Base-by-base conservation (phyloP, 2,888 invertebrate genomes). In the Dione vanillae region DNA sequence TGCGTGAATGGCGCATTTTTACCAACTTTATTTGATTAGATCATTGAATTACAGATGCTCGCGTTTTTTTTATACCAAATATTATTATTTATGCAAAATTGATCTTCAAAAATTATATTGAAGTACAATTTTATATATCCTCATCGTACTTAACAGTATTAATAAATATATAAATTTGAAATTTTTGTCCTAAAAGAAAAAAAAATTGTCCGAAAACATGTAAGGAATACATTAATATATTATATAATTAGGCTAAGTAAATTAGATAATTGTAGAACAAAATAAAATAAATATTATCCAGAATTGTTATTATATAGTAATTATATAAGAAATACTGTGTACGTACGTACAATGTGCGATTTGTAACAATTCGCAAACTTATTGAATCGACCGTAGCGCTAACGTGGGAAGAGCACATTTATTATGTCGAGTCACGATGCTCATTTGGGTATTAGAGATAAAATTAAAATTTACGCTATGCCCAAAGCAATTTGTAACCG, bases 391-490 rank as follows among this genome's bases (percentile, higher is more conserved):
- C 82, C 85, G 81, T 82, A 79, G 73, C 80, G 85, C 84, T 89
- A 90, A 90, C 91, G 89, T 91, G 90, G 89, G 85, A 91, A 91
- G 84, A 88, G 89, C 89, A 91, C 91, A 92, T 92, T 93, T 92
- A 90, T 92, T 91, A 92, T 89, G 91, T 89, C 86, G 89, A 92
- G 91, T 91, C 92, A 92, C 91, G 92, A 86, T 87, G 88, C 91
- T 92, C 92, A 92, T 92, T 93, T 91, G 92, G 91, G 90, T 92
- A 92, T 92, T 91, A 92, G 91, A 92, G 92, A 93, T 92, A 92
- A 93, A 92, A 92, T 93, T 92, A 92, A 93, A 92, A 92, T 93
- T 92, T 92, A 93, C 92, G 92, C 91, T 91, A 89, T 90, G 91
- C 92, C 92, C 91, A 91, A 92, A 93, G 91, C 92, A 93, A 92